Evolutionary conservation across 2,888 invertebrate species (phyloP).

Genomic region (Caenorhabditis sp.): DNA sequence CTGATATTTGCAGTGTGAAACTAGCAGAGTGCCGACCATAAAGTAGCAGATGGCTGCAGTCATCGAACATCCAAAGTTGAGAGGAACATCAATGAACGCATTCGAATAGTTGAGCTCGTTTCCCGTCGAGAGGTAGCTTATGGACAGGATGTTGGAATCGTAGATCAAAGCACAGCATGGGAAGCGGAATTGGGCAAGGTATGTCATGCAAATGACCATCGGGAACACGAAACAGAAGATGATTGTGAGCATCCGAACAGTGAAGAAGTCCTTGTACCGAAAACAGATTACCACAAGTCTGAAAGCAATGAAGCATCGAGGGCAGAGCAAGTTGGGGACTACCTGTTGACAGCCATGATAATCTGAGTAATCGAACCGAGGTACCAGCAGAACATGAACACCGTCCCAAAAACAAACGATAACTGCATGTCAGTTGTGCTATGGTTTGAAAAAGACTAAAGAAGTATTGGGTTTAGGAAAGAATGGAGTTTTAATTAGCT

Average conservation of each 20-base stretch:
- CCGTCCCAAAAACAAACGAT: slow-evolving; percentile 26
- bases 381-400: slow-evolving; percentile 63
- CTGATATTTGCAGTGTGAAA: too few relatives aligned
- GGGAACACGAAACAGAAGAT: slow-evolving; percentile 31
- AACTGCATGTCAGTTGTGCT: slow-evolving; percentile 14
- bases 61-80: slow-evolving; percentile 30
- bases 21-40: too few relatives aligned
- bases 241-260: slow-evolving; percentile 2
- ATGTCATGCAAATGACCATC: slow-evolving; percentile 15
- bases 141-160: slow-evolving; percentile 32
- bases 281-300: slow-evolving; percentile 36
- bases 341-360: slow-evolving; percentile 49
- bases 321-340: not conserved
- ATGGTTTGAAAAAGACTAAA: too few relatives aligned
- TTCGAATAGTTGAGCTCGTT: slow-evolving; percentile 37
- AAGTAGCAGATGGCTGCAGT: slow-evolving; percentile 26
- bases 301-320: not conserved
- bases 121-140: slow-evolving; percentile 13
- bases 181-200: slow-evolving; percentile 43
- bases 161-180: slow-evolving; percentile 48
- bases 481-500: not conserved
- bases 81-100: slow-evolving; percentile 45
- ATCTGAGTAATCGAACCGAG: slow-evolving; percentile 57
- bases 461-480: too few relatives aligned
- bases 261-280: slow-evolving; percentile 32